Evolutionary conservation across 2,888 invertebrate genomes (phyloP).

Genomic region (Epistrophe eligans): DNA sequence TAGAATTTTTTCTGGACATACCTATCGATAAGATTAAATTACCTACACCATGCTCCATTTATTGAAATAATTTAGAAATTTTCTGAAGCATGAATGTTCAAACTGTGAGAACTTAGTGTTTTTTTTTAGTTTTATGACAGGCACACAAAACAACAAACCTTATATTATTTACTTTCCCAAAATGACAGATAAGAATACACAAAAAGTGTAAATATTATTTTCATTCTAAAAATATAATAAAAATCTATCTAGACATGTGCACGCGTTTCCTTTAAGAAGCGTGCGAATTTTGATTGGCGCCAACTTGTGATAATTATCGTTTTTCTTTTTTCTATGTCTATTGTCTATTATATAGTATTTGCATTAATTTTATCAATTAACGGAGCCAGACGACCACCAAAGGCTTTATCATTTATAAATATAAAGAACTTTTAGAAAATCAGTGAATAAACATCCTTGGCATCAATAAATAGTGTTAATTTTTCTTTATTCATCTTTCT

Average conservation of each 20-base stretch:
- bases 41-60: too few relatives aligned
- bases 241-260: slow-evolving; percentile 7
- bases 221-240: slow-evolving; percentile 29
- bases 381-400: slow-evolving; percentile 30
- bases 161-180: background rate
- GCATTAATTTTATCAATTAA: slow-evolving; percentile 50
- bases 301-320: slow-evolving; percentile 5
- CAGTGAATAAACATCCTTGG: slow-evolving; percentile 61
- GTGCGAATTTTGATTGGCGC: slow-evolving; percentile 54
- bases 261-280: slow-evolving; percentile 23
- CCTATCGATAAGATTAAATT: too few relatives aligned
- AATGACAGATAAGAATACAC: slow-evolving; percentile 14
- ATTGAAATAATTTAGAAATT: background rate
- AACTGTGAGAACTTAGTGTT: background rate
- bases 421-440: slow-evolving; percentile 1
- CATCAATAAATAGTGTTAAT: slow-evolving; percentile 6
- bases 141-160: background rate
- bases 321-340: background rate
- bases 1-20: background rate
- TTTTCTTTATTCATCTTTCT: slow-evolving; percentile 19
- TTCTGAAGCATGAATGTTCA: background rate
- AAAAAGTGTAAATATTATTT: slow-evolving; percentile 48
- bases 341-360: background rate
- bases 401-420: slow-evolving; percentile 36
- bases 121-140: background rate